Evolutionary conservation across 2,888 invertebrate genomes (phyloP).

Genomic region (Caradrina kadenii): DNA sequence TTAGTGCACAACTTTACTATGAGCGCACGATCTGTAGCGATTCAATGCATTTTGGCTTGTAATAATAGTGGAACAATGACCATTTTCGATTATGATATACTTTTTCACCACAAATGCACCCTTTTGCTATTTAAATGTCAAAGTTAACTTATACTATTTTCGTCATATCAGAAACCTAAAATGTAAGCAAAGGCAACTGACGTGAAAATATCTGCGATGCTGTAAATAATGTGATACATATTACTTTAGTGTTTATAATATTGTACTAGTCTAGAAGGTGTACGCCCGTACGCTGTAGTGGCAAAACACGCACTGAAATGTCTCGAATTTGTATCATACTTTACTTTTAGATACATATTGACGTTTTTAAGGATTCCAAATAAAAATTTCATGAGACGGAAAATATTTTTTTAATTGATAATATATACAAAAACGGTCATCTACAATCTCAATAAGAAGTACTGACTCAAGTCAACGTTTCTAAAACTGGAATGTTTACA

Average conservation of each 20-base stretch:
- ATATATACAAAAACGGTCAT: constrained; percentile 70
- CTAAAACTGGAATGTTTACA: constrained; percentile 69
- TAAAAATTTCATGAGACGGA: constrained; percentile 75
- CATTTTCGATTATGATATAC: constrained; percentile 19
- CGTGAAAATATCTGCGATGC: constrained; percentile 30
- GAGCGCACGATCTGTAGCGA: constrained; percentile 34
- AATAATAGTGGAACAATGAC: constrained; percentile 27
- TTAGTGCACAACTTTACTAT: constrained; percentile 44
- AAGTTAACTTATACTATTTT: background rate
- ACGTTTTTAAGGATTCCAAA: constrained; percentile 71
- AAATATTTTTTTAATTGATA: constrained; percentile 81
- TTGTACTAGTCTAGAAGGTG: constrained; percentile 51
- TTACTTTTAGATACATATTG: constrained; percentile 78
- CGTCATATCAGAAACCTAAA: constrained; percentile 15
- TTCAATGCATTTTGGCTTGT: constrained; percentile 44
- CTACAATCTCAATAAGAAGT: constrained; percentile 52
- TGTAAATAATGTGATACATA: constrained; percentile 63
- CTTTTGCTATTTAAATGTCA: constrained; percentile 25
- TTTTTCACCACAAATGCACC: constrained; percentile 17
- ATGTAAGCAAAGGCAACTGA: constrained; percentile 22
- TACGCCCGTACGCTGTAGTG: constrained; percentile 25
- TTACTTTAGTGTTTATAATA: constrained; percentile 41
- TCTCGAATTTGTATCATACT: constrained; percentile 77
- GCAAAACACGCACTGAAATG: constrained; percentile 68
- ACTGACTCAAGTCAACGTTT: constrained; percentile 50